Conservation (phyloP, 2,113 vertebrate species). For the Nesogale talazaci region DNA sequence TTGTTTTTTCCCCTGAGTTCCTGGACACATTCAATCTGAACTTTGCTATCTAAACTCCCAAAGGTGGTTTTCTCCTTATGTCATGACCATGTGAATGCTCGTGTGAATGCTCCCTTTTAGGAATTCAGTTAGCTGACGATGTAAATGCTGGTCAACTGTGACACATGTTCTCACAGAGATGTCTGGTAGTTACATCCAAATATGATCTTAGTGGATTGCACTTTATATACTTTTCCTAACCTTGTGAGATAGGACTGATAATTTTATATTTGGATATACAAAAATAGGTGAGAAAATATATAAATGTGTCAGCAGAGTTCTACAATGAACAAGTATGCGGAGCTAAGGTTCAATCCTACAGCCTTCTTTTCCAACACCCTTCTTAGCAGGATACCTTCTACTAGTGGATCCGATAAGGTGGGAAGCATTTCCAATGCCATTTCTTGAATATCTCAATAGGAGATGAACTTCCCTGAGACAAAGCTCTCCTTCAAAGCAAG, state of each 20-base stretch:
- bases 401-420: not conserved
- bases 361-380: no score
- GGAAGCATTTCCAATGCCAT: not conserved
- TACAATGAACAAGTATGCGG: no score
- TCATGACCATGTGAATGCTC: not conserved
- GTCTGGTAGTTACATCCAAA: not conserved
- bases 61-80: not conserved
- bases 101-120: not conserved
- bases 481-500: not conserved
- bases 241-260: no score
- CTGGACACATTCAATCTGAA: not conserved
- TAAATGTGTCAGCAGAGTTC: no score
- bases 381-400: not conserved
- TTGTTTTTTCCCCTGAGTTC: not conserved
- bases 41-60: not conserved
- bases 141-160: not conserved
- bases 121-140: not conserved
- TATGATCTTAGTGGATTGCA: not conserved
- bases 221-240: no score
- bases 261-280: no score
- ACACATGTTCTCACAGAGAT: not conserved
- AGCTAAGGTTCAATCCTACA: no score
- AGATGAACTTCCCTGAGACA: not conserved
- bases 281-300: no score
- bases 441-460: not conserved